phyloP scores from a whole-genome alignment of 2,888 invertebrate species.

The Drosophila anomalipes region DNA sequence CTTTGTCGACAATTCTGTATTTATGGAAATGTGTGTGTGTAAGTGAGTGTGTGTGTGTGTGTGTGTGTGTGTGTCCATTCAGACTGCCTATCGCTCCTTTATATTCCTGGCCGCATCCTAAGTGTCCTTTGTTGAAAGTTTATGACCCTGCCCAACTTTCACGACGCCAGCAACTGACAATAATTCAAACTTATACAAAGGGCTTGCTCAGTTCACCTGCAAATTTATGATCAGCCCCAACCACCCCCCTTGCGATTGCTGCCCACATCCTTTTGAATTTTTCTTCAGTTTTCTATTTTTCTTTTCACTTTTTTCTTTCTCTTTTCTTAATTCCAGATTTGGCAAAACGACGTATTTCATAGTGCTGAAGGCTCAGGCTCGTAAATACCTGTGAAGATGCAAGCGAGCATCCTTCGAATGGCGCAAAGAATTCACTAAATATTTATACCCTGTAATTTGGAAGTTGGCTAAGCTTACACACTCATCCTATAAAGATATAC shows the following conservation, averaged over 20 bases:
- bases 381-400: constrained; percentile 64
- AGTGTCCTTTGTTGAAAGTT: constrained; percentile 50
- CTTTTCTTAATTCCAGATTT: constrained; percentile 34
- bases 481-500: background rate
- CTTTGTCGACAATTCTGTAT: constrained; percentile 26
- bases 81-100: constrained; percentile 22
- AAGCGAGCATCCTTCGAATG: constrained; percentile 47
- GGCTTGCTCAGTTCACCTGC: constrained; percentile 64
- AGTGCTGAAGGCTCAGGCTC: constrained; percentile 64
- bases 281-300: constrained; percentile 17
- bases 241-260: constrained; percentile 21
- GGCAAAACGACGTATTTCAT: constrained; percentile 61
- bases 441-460: constrained; percentile 17
- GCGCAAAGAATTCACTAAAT: constrained; percentile 39
- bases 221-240: constrained; percentile 65
- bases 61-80: constrained; percentile 3
- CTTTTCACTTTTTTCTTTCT: background rate
- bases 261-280: constrained; percentile 21
- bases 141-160: constrained; percentile 55
- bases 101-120: constrained; percentile 38
- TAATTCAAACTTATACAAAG: constrained; percentile 76
- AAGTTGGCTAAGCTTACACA: background rate
- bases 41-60: constrained; percentile 3
- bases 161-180: constrained; percentile 61
- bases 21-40: constrained; percentile 2